A percentile compares a stretch with the other conserved stretches of the same genome.
phyloP scores from a whole-genome alignment of 2,797 vertebrate species.

The Dallia pectoralis region DNA sequence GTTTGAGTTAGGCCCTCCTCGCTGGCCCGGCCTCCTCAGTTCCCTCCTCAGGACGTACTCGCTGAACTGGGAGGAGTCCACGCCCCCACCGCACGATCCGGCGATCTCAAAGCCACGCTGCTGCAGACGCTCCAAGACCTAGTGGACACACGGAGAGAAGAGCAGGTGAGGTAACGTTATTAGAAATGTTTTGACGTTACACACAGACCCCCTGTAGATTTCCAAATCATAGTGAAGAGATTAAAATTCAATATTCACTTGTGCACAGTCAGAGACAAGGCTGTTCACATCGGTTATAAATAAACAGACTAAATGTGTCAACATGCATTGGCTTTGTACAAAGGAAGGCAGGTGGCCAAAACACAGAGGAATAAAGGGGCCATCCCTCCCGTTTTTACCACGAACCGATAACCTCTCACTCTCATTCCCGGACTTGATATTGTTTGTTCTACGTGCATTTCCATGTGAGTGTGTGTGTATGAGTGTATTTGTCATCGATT shows the following conservation, averaged over 20 bases:
- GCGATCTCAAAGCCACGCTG: constrained; percentile 95
- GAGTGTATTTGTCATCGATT: constrained; percentile 19
- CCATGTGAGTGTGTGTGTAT: neutral
- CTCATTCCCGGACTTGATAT: constrained; percentile 39
- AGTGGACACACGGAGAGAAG: constrained; percentile 19
- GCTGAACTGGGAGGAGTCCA: constrained; percentile 98
- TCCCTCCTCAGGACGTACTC: constrained; percentile 96
- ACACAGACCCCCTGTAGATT: neutral
- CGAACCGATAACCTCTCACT: constrained; percentile 50
- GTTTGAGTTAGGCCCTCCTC: constrained; percentile 90
- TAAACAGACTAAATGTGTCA: neutral
- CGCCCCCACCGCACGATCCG: constrained; percentile 93
- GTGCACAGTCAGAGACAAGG: neutral
- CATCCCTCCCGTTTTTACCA: constrained; percentile 25
- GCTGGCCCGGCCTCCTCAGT: constrained; percentile 88
- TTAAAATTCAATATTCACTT: neutral
- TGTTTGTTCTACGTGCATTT: constrained; percentile 49
- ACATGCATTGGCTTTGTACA: neutral
- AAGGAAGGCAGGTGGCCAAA: constrained; percentile 1
- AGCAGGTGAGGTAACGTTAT: neutral
- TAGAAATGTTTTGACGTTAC: neutral
- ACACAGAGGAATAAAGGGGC: neutral
- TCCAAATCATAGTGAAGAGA: neutral
- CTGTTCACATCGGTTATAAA: neutral
- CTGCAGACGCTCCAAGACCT: constrained; percentile 97